Evolutionary conservation across 2,888 invertebrate genomes (phyloP).

Genomic region (Rugalucina vietnamica): DNA sequence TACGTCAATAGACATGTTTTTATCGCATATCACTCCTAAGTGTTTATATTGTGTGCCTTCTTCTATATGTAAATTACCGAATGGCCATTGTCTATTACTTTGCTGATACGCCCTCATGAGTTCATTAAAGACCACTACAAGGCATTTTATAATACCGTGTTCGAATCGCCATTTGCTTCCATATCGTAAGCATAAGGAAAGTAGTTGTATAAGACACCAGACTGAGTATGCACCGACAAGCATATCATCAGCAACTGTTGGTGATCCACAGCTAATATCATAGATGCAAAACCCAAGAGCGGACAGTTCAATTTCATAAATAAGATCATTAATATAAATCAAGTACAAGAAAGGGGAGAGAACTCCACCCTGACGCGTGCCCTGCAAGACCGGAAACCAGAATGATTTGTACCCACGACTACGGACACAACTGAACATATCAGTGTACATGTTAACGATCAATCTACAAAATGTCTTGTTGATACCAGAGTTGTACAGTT

Average conservation of each 20-base stretch:
- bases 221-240: conserved; percentile 1
- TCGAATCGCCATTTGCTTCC: background rate
- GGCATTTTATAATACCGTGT: conserved; percentile 3
- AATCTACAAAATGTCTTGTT: background rate
- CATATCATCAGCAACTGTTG: conserved; percentile 38
- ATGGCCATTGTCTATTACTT: background rate
- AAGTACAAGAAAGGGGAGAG: conserved; percentile 26
- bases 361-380: conserved; percentile 31
- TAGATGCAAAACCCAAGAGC: conserved; percentile 12
- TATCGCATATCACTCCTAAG: background rate
- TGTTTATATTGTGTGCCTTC: background rate
- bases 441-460: background rate
- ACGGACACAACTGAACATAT: background rate
- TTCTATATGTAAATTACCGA: background rate
- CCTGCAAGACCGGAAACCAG: conserved; percentile 15
- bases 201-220: background rate
- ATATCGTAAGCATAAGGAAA: conserved; percentile 2
- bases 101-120: too few relatives aligned
- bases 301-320: background rate
- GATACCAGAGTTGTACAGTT: background rate
- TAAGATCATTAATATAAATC: background rate
- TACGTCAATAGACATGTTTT: background rate
- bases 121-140: conserved; percentile 9
- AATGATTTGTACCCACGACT: background rate
- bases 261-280: background rate